A percentile compares a stretch with the other conserved stretches of the same genome.
Conservation (phyloP, 2,113 vertebrate genomes). For the Microtus pennsylvanicus region DNA sequence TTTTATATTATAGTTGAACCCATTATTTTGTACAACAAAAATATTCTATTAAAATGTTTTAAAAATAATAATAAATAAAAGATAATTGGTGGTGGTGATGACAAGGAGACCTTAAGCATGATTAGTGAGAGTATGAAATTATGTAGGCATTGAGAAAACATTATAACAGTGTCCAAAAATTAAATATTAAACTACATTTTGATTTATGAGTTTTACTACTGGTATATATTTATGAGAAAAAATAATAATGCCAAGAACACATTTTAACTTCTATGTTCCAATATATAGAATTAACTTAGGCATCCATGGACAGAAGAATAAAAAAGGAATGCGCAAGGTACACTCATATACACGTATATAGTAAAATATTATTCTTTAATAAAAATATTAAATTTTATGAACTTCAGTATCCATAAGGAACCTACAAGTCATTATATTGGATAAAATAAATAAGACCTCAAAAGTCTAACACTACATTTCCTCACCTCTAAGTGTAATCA, state of each 20-base stretch:
- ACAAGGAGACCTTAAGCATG: not conserved
- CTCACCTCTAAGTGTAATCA: not conserved
- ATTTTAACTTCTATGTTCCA: not conserved
- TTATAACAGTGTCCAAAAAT: not conserved
- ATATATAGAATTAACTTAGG: not conserved
- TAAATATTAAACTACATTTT: not conserved
- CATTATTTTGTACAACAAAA: not conserved
- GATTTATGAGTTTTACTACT: not conserved
- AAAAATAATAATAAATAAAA: not conserved
- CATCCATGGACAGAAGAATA: too few species aligned
- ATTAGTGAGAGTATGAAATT: not conserved
- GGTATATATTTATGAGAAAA: not conserved
- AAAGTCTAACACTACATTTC: not conserved
- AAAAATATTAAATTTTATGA: not conserved
- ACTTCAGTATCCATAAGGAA: not conserved
- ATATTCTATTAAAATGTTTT: not conserved
- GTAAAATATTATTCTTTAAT: not conserved
- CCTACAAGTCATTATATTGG: not conserved
- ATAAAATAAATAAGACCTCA: not conserved
- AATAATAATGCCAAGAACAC: not conserved
- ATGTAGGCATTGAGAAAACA: not conserved
- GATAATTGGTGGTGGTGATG: not conserved
- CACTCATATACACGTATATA: not conserved
- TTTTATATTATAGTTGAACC: not conserved
- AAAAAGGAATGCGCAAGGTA: too few species aligned